Evolutionary conservation across 2,797 vertebrate species (phyloP).

Genomic region (Xenentodon cancila): DNA sequence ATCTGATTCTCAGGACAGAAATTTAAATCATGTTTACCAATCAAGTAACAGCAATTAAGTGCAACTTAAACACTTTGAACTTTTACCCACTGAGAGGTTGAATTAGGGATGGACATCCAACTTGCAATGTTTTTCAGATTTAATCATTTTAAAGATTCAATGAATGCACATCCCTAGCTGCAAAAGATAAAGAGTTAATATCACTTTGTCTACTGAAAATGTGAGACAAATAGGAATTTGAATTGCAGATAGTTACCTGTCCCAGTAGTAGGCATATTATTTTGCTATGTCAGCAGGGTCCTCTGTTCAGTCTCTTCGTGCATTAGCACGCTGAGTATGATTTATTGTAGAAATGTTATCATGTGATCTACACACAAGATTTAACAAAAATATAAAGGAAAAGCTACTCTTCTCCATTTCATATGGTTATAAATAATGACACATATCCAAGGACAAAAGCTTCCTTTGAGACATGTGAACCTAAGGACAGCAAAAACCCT

Average conservation of each 20-base stretch:
- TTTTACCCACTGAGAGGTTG: conserved; percentile 18
- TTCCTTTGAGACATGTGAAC: conserved; percentile 66
- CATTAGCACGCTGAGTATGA: conserved; percentile 99
- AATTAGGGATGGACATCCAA: conserved; percentile 57
- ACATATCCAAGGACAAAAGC: conserved; percentile 67
- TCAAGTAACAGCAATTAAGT: conserved; percentile 20
- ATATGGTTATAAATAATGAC: conserved; percentile 73
- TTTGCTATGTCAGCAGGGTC: conserved; percentile 99
- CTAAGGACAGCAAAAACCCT: conserved; percentile 46
- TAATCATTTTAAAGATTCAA: conserved; percentile 21
- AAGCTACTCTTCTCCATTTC: conserved; percentile 80
- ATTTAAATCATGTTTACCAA: conserved; percentile 5
- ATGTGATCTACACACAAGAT: conserved; percentile 97
- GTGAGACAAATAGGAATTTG: conserved; percentile 95
- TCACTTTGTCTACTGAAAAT: conserved; percentile 74
- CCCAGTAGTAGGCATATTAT: conserved; percentile 99
- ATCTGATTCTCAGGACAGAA: conserved; percentile 11
- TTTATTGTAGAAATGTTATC: conserved; percentile 99
- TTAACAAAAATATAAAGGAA: conserved; percentile 88
- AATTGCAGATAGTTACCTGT: conserved; percentile 99
- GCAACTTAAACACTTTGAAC: conserved; percentile 24
- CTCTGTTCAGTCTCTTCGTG: conserved; percentile 99
- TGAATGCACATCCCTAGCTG: conserved; percentile 64
- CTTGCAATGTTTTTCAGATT: conserved; percentile 22
- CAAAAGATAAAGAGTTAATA: conserved; percentile 66